A percentile compares a stretch with the other conserved stretches of the same genome.
Evolutionary conservation across 2,113 vertebrate genomes (phyloP).

Genomic region (Psettodes erumei): DNA sequence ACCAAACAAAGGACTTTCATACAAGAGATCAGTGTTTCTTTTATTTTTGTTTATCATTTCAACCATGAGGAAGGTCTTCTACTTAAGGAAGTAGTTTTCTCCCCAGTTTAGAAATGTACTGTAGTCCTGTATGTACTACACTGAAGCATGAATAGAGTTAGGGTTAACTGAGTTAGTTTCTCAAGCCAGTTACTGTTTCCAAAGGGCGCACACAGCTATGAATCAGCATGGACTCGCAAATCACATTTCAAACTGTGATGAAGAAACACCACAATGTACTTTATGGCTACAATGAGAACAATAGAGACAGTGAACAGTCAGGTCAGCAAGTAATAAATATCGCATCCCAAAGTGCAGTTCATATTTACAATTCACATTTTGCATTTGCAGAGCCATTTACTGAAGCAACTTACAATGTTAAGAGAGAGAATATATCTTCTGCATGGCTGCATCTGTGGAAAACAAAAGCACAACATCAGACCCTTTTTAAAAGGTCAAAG

Average conservation of each 20-base stretch:
- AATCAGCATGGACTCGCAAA: constrained; percentile 26
- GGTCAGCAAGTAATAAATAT: constrained; percentile 18
- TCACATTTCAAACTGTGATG: constrained; percentile 27
- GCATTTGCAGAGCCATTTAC: background rate
- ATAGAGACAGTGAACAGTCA: background rate
- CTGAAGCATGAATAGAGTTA: no score
- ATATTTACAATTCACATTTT: background rate
- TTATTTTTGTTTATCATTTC: no score
- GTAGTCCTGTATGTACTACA: no score
- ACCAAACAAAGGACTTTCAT: no score
- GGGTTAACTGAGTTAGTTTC: background rate
- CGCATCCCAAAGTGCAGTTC: background rate
- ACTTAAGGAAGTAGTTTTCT: no score
- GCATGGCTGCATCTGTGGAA: background rate
- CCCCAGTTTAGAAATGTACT: no score
- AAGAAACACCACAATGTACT: constrained; percentile 14
- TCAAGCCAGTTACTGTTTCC: constrained; percentile 33
- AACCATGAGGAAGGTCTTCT: no score
- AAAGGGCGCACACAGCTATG: constrained; percentile 17
- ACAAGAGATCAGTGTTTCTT: no score
- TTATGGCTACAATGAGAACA: constrained; percentile 14
- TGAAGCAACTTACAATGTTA: background rate
- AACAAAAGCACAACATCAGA: background rate
- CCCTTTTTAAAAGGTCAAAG: background rate
- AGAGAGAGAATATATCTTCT: background rate